Base-by-base conservation (phyloP, 2,113 vertebrate genomes). In the Pelobates fuscus region DNA sequence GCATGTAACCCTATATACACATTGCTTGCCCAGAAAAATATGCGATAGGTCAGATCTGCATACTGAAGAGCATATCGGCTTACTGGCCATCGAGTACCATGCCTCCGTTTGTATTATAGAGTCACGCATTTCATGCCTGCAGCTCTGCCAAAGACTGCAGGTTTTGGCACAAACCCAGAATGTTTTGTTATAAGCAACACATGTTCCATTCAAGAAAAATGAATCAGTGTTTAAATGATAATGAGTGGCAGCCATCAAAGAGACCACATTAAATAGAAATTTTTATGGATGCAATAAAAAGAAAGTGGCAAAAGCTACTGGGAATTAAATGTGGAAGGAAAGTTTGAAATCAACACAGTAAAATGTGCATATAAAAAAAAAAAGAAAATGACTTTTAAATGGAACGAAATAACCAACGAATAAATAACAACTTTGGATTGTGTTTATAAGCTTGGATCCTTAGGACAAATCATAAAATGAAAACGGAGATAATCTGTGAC, bases 181-280 rank as follows among this genome's bases (percentile, higher is more conserved):
- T 76, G 52, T 70, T 7, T 63, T 55, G 58, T 52, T 79, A 79
- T 66, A 17, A 70, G 62, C 55, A 82, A 63, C 77, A 77, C 41
- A 59, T 59, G 59, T 80, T 68, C 68, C 32, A 77, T 64, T 32
- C 70, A 30, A 32, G 80, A 57, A 12, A 77, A 62, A 77, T 15
- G 2, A 26, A 54, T 30, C 25, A 20, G 27, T 54, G 23, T 57
- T 55, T 72, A 21, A 64, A 37, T 21, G 24, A 18, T 54, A 71
- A 75, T 78, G 41, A 78, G 30, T 63, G 24, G n/a, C 21, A 23
- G 62, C 69, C 78, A 86, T 83, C 79, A 84, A 78, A 79, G 75
- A 10, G 78, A 81, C 69, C 59, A 3, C 73, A 82, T 73, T 21
- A 78, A 81, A 75, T 67, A 8, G 2, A 57, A 30, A 59, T 66